Base-by-base conservation (phyloP, 2,797 vertebrate genomes). In the Anomalospiza imberbis region DNA sequence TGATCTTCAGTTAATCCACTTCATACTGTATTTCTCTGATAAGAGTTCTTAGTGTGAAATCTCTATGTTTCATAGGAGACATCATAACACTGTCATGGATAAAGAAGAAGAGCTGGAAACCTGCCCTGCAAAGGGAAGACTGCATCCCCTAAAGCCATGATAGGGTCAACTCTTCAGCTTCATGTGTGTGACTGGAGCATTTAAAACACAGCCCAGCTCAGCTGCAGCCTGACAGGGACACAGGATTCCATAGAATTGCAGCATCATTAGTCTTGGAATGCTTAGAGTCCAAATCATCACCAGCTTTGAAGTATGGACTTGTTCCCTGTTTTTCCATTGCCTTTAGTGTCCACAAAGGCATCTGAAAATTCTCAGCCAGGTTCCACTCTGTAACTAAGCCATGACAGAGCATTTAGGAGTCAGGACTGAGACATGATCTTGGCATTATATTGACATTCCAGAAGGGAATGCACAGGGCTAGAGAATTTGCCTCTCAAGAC, bases 271-370 rank as follows among this genome's bases (percentile, higher is more conserved):
- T 29, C 34, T 51, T 28, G 13, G 44, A 75, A 51, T 72, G 57
- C 60, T 87, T 51, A 18, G 11, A 68, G 73, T n/a, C 34, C 45
- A 62, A 78, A 51, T 6, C 32, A 60, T 34, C 50, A 28, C 1
- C 1, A 2, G 9, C 7, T 66, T 63, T 22, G 65, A 82, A 53
- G 12, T 4, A 6, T 0, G 3, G 50, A 40, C 5, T n/a, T 55
- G 47, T 3, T 0, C 21, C 3, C 4, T 29, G 6, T 34, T 16
- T 29, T 88, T 48, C 44, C 40, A 29, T 12, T 48, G 7, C 18
- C 63, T 76, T 63, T 10, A 45, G 13, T 12, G 57, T 21, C 51
- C 22, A 7, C 6, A 20, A 67, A 74, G 25, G 22, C 40, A 60
- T 40, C 54, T 58, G 21, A 79, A 83, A 71, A 61, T 67, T 85